Evolutionary conservation across 1,140 invertebrate species (phyloP).

Genomic region (Lepidurus packardi): DNA sequence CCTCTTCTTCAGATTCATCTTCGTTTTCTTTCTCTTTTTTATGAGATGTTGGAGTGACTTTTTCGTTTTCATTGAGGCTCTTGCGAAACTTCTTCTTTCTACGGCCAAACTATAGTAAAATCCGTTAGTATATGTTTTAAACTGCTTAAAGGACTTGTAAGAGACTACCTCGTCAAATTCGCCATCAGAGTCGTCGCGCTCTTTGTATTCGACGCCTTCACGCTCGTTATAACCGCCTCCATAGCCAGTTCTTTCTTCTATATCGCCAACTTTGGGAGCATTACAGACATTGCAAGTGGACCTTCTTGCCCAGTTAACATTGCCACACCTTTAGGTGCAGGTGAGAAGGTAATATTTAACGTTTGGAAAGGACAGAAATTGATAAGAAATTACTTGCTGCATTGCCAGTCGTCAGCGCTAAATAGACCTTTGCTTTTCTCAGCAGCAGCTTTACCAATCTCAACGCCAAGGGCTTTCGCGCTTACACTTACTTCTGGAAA

Average conservation of each 20-base stretch:
- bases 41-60: constrained; percentile 40
- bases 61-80: constrained; percentile 39
- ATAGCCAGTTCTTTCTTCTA: constrained; percentile 71
- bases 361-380: constrained; percentile 36
- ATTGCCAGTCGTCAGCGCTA: constrained; percentile 99
- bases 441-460: constrained; percentile 95
- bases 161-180: constrained; percentile 77
- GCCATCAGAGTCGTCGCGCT: constrained; percentile 75
- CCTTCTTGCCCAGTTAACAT: constrained; percentile 97
- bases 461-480: constrained; percentile 88
- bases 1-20: constrained; percentile 48
- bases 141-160: constrained; percentile 37
- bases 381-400: constrained; percentile 65
- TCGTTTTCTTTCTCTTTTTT: constrained; percentile 50
- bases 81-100: constrained; percentile 66
- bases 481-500: constrained; percentile 57
- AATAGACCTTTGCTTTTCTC: constrained; percentile 98
- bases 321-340: constrained; percentile 69
- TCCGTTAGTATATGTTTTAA: too few relatives aligned
- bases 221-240: constrained; percentile 90
- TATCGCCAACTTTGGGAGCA: constrained; percentile 90
- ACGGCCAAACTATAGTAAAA: constrained; percentile 67
- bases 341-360: constrained; percentile 26
- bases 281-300: constrained; percentile 98
- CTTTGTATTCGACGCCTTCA: constrained; percentile 86